A percentile compares a stretch with the other conserved stretches of the same genome.
phyloP scores from a whole-genome alignment of 2,797 vertebrate genomes.

The Gymnothorax javanicus region DNA sequence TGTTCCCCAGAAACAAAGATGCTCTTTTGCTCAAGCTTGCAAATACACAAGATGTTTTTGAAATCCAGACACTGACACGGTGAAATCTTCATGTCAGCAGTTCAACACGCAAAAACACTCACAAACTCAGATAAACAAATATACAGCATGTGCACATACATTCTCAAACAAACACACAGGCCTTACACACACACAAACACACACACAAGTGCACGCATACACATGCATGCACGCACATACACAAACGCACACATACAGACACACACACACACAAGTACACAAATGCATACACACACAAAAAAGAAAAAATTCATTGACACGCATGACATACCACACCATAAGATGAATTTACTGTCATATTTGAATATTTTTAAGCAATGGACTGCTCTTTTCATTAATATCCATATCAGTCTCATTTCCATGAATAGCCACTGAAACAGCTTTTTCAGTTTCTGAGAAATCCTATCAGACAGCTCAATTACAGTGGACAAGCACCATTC shows the following conservation, averaged over 20 bases:
- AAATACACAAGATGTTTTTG: no score
- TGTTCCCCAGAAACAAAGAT: background rate
- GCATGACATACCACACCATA: background rate
- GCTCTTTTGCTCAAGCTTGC: background rate
- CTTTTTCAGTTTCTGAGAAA: background rate
- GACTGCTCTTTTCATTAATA: conserved; percentile 9
- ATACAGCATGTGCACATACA: background rate
- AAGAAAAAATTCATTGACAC: background rate
- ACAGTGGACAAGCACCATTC: background rate
- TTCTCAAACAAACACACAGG: background rate
- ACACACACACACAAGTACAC: background rate
- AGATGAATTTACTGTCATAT: background rate
- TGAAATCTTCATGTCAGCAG: background rate
- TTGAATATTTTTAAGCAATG: background rate
- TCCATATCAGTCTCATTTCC: background rate
- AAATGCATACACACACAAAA: background rate
- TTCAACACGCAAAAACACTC: background rate
- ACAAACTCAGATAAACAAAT: no score
- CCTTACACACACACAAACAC: background rate
- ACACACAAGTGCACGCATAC: background rate
- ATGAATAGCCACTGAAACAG: background rate
- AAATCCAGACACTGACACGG: no score
- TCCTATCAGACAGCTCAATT: background rate
- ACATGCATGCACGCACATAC: background rate
- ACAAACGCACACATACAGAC: background rate